phyloP scores from a whole-genome alignment of 2,113 vertebrate genomes.

The Oreochromis tanganicae region DNA sequence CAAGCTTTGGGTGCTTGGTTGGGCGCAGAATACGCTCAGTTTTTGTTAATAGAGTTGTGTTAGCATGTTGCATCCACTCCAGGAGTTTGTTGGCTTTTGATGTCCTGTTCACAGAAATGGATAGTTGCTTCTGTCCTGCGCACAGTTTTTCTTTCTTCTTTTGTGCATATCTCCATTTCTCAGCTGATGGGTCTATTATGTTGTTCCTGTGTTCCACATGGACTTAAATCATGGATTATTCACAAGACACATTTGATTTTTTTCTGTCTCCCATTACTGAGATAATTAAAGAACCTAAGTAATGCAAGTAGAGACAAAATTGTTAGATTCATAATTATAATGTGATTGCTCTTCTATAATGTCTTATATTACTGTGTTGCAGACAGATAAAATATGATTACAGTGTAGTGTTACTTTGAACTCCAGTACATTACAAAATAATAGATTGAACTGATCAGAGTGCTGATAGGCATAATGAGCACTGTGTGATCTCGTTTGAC shows the following conservation, averaged over 20 bases:
- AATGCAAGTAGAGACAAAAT: neutral
- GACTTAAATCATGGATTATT: neutral
- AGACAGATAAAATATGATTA: neutral
- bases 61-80: neutral
- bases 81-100: neutral
- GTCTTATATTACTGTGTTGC: neutral
- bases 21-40: neutral
- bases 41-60: neutral
- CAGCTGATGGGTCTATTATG: neutral
- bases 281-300: neutral
- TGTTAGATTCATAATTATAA: neutral
- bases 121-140: neutral
- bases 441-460: neutral
- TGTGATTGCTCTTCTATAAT: neutral
- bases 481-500: neutral
- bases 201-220: neutral
- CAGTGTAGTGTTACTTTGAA: neutral
- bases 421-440: neutral
- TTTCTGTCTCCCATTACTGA: neutral
- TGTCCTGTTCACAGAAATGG: neutral
- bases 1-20: neutral
- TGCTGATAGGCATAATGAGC: neutral
- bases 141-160: rapidly evolving
- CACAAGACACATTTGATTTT: rapidly evolving
- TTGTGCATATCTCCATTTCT: neutral